Conservation (phyloP, 2,888 invertebrate genomes). For the Brenthis daphne region DNA sequence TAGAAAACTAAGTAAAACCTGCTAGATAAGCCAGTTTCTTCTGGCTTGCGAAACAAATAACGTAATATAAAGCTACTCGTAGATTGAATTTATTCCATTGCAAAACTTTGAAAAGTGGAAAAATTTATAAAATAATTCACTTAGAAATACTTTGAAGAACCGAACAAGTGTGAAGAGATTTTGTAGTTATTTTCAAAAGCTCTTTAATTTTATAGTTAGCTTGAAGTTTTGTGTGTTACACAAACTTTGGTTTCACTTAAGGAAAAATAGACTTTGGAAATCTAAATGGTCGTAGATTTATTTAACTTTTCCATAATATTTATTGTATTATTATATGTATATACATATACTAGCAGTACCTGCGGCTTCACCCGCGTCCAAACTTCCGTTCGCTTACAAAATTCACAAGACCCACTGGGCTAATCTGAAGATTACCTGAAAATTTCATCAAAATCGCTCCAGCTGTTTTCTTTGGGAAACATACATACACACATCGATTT, state of each 20-base stretch:
- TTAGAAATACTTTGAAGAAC: constrained; percentile 34
- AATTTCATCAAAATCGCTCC: too few relatives aligned
- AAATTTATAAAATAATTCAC: constrained; percentile 33
- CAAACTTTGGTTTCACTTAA: not conserved
- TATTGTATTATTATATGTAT: too few relatives aligned
- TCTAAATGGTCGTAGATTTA: too few relatives aligned
- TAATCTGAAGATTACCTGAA: too few relatives aligned
- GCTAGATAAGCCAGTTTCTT: not conserved
- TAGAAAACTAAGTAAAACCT: not conserved
- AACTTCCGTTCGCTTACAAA: too few relatives aligned
- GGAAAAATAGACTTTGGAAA: too few relatives aligned
- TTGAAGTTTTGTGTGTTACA: not conserved
- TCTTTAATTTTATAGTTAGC: not conserved
- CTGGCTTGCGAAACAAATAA: not conserved
- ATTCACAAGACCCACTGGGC: too few relatives aligned
- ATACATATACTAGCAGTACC: too few relatives aligned
- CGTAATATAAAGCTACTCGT: not conserved
- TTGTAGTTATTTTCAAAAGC: constrained; percentile 18
- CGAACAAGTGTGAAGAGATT: constrained; percentile 26
- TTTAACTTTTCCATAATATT: too few relatives aligned
- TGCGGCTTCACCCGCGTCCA: too few relatives aligned
- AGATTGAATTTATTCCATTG: constrained; percentile 32
- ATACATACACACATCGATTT: too few relatives aligned
- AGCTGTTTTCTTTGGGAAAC: too few relatives aligned
- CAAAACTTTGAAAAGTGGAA: constrained; percentile 33